These are phyloP conservation scores for Girardinus metallicus DNA, from an alignment of 2,797 vertebrate species.

Conservation along the genomic window DNA sequence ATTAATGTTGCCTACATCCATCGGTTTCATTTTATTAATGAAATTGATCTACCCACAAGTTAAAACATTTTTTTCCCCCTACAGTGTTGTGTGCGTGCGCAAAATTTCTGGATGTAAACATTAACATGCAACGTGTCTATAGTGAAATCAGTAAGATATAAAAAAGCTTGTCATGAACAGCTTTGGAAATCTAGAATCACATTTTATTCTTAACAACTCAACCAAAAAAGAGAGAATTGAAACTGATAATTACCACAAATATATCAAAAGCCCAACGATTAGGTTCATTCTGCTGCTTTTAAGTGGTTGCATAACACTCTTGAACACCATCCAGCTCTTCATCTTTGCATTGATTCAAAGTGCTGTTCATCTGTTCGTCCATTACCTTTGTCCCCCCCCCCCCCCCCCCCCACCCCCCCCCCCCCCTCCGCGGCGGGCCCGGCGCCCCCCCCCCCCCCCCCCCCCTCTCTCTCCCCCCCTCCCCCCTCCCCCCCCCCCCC, in stretches of 20 bases:
- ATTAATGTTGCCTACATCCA: too few species aligned
- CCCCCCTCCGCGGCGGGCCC: too few species aligned
- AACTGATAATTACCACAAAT: neutral
- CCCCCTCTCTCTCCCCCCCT: too few species aligned
- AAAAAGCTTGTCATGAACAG: neutral
- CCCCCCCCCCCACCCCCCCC: too few species aligned
- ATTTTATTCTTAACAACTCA: neutral
- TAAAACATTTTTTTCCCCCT: too few species aligned
- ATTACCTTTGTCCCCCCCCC: conserved; percentile 56
- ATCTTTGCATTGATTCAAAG: conserved; percentile 48
- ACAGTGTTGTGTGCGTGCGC: too few species aligned
- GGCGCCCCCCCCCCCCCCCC: too few species aligned
- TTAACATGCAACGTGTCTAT: neutral
- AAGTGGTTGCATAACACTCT: conserved; percentile 45
- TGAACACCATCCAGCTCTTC: conserved; percentile 44
- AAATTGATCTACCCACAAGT: too few species aligned
- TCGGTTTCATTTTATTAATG: too few species aligned
- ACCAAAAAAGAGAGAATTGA: neutral
- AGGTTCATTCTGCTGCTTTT: conserved; percentile 30
- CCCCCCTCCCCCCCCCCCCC: too few species aligned
- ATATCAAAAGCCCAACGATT: neutral
- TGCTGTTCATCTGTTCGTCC: conserved; percentile 46
- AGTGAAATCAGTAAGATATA: neutral
- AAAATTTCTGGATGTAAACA: too few species aligned
- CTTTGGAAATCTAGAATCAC: neutral